These are phyloP conservation scores for Hoplodrina ambigua DNA, from an alignment of 2,888 invertebrate species.

Conservation along the genomic window DNA sequence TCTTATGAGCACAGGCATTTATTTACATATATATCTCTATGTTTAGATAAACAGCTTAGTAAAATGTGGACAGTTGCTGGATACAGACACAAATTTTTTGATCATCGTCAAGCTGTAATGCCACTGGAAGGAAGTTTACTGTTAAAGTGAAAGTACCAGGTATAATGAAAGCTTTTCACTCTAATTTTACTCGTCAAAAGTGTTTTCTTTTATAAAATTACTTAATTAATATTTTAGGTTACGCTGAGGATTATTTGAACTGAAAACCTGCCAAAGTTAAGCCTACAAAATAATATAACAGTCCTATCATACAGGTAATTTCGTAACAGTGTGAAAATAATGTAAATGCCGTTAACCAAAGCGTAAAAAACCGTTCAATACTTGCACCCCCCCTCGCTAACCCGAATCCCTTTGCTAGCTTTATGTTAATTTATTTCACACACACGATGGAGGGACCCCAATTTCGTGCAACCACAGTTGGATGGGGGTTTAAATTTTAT, in stretches of 20 bases:
- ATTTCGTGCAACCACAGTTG: conserved; percentile 25
- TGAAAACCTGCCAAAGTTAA: neutral
- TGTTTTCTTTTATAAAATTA: neutral
- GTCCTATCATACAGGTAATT: conserved; percentile 21
- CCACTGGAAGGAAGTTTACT: too few species aligned
- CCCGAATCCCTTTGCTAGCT: conserved; percentile 34
- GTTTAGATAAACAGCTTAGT: too few species aligned
- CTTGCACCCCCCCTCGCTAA: conserved; percentile 25
- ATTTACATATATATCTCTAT: too few species aligned
- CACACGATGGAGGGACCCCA: conserved; percentile 8
- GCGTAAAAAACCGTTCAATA: conserved; percentile 47
- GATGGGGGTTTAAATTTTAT: conserved; percentile 20
- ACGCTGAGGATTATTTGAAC: neutral
- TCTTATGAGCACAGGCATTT: too few species aligned
- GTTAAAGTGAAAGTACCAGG: too few species aligned
- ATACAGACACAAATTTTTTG: too few species aligned
- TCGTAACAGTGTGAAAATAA: conserved; percentile 12
- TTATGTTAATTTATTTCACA: conserved; percentile 51
- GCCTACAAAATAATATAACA: neutral
- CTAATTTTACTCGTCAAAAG: neutral
- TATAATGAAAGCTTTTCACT: too few species aligned
- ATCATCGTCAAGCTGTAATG: too few species aligned
- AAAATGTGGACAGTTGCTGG: too few species aligned
- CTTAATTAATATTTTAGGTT: neutral
- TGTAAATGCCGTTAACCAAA: conserved; percentile 40